Evolutionary conservation across 2,888 invertebrate genomes (phyloP).

Genomic region (Xiphydria camelus): DNA sequence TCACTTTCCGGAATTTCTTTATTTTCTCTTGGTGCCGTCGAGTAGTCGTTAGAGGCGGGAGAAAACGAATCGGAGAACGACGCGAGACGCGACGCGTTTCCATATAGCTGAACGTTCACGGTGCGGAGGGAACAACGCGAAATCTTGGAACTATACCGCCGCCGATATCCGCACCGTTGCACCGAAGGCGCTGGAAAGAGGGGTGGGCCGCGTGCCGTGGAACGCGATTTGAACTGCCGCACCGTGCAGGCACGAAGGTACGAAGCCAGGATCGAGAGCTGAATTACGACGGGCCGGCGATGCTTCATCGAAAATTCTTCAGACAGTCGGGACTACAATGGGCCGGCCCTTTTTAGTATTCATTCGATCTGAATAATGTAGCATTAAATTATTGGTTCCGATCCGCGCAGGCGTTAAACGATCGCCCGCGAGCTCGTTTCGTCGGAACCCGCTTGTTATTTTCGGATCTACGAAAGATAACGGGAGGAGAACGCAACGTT

Average conservation of each 20-base stretch:
- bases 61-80: slow-evolving; percentile 2
- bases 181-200: too few relatives aligned
- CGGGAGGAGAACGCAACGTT: neutral
- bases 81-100: too few relatives aligned
- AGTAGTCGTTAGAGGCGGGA: slow-evolving; percentile 25
- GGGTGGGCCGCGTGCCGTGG: too few relatives aligned
- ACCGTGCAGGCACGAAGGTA: neutral
- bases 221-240: too few relatives aligned
- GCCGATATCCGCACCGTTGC: too few relatives aligned
- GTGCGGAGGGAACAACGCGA: too few relatives aligned
- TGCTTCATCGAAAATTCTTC: slow-evolving; percentile 31
- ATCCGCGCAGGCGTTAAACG: slow-evolving; percentile 39
- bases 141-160: too few relatives aligned
- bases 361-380: slow-evolving; percentile 46
- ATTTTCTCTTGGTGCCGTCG: slow-evolving; percentile 30
- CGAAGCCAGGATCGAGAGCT: slow-evolving; percentile 12
- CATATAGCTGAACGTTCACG: too few relatives aligned
- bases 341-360: slow-evolving; percentile 36
- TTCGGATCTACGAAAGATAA: neutral
- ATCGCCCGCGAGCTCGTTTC: slow-evolving; percentile 20
- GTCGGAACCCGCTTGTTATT: slow-evolving; percentile 16
- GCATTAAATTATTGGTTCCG: slow-evolving; percentile 43
- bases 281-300: slow-evolving; percentile 28
- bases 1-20: slow-evolving; percentile 39
- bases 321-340: slow-evolving; percentile 31